Percentiles rank a stretch among this genome's conserved stretches.
phyloP scores from a whole-genome alignment of 2,888 invertebrate species.

The Caenorhabditis auriculariae region DNA sequence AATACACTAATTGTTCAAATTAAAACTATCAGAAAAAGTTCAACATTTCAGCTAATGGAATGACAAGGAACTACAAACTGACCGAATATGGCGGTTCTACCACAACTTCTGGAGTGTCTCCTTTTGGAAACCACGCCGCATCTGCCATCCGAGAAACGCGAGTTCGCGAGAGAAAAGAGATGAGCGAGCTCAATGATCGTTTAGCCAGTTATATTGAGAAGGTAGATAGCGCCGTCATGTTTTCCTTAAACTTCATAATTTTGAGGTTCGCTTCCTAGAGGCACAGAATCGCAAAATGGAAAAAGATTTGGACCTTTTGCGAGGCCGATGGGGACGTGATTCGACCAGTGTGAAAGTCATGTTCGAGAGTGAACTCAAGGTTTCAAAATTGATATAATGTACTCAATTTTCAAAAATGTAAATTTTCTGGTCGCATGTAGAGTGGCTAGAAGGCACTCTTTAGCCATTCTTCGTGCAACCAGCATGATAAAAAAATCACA shows the following conservation, averaged over 20 bases:
- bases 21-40: not conserved
- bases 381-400: conserved; percentile 1
- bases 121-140: conserved; percentile 60
- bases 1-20: not conserved
- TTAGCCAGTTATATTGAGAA: conserved; percentile 69
- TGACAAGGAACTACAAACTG: conserved; percentile 50
- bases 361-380: conserved; percentile 47
- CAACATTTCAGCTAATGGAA: conserved; percentile 23
- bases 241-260: not conserved
- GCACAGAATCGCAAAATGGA: conserved; percentile 62
- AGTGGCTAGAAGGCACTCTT: not conserved
- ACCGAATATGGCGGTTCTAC: conserved; percentile 50
- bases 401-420: not conserved
- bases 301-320: conserved; percentile 53
- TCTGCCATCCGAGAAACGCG: conserved; percentile 64
- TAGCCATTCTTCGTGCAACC: not conserved
- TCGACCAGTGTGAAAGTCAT: conserved; percentile 55
- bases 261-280: conserved; percentile 61
- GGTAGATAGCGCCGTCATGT: conserved; percentile 24
- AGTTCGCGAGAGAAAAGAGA: conserved; percentile 67
- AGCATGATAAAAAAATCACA: not conserved
- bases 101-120: conserved; percentile 46
- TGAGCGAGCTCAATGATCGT: conserved; percentile 68
- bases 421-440: not conserved
- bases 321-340: conserved; percentile 61